A percentile compares a stretch with the other conserved stretches of the same genome.
phyloP scores from a whole-genome alignment of 2,888 invertebrate species.

The Steinernema scapterisci region DNA sequence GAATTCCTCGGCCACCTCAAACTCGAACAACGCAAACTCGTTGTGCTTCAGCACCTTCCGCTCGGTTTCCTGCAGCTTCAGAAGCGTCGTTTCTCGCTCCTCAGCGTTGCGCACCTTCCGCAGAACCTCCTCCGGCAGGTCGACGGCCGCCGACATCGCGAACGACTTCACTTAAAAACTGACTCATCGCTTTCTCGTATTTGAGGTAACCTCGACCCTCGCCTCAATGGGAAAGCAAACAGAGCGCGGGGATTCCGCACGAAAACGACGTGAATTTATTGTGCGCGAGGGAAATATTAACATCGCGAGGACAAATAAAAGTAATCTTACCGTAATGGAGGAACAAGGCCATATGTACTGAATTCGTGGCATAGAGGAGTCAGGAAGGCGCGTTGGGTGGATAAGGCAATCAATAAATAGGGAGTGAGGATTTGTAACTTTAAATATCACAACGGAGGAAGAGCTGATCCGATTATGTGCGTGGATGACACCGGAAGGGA shows the following conservation, averaged over 20 bases:
- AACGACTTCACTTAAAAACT: not conserved
- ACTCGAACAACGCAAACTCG: not conserved
- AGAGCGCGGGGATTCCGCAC: not conserved
- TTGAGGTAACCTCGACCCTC: not conserved
- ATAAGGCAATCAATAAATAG: slow-evolving; percentile 18
- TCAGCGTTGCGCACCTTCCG: not conserved
- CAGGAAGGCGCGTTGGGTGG: not conserved
- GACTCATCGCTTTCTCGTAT: not conserved
- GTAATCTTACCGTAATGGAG: slow-evolving; percentile 1
- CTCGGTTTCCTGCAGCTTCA: not conserved
- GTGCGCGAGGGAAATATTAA: not conserved
- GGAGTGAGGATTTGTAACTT: not conserved
- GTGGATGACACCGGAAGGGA: slow-evolving; percentile 8
- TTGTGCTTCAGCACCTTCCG: not conserved
- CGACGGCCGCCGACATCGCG: not conserved
- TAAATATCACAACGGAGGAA: slow-evolving; percentile 13
- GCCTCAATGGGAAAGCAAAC: not conserved
- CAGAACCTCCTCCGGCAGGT: not conserved
- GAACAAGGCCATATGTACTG: slow-evolving; percentile 4
- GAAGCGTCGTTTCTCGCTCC: not conserved
- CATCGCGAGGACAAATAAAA: not conserved
- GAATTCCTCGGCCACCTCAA: not conserved
- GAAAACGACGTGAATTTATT: not conserved
- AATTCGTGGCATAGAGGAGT: not conserved
- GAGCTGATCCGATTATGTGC: not conserved